Conservation (phyloP, 2,113 vertebrate genomes). For the Colinus virginianus region DNA sequence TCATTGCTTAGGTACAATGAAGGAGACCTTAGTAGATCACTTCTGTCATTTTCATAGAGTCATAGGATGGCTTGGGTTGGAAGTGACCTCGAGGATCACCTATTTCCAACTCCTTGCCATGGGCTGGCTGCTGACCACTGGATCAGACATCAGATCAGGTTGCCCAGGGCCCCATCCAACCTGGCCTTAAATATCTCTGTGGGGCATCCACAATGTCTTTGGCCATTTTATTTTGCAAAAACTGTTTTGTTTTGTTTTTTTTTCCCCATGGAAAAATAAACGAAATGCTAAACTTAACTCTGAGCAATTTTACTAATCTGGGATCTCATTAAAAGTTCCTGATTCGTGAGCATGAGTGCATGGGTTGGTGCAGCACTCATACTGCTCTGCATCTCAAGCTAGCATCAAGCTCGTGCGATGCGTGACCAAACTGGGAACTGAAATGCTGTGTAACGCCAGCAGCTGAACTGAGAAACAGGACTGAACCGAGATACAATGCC, state of each 20-base stretch:
- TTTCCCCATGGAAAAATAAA: background rate
- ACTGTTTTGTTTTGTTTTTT: too few relatives aligned
- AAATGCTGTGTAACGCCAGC: background rate
- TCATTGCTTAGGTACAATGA: too few relatives aligned
- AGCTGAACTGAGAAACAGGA: background rate
- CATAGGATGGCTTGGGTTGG: too few relatives aligned
- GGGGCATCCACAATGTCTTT: too few relatives aligned
- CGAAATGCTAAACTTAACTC: background rate
- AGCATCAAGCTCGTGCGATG: accelerated
- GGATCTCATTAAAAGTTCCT: background rate
- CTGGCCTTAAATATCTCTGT: too few relatives aligned
- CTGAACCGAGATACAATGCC: background rate
- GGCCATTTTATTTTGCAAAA: background rate
- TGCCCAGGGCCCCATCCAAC: too few relatives aligned
- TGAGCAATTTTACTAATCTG: background rate
- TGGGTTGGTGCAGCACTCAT: background rate
- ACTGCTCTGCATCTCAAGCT: background rate
- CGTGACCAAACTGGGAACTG: background rate
- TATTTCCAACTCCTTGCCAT: too few relatives aligned
- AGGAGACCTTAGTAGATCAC: too few relatives aligned
- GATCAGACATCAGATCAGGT: too few relatives aligned
- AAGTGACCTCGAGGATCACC: too few relatives aligned
- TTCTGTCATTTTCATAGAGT: too few relatives aligned
- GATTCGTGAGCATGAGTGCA: background rate
- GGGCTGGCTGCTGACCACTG: too few relatives aligned